Base-by-base conservation (phyloP, 2,888 invertebrate species). In the Acleris holmiana region DNA sequence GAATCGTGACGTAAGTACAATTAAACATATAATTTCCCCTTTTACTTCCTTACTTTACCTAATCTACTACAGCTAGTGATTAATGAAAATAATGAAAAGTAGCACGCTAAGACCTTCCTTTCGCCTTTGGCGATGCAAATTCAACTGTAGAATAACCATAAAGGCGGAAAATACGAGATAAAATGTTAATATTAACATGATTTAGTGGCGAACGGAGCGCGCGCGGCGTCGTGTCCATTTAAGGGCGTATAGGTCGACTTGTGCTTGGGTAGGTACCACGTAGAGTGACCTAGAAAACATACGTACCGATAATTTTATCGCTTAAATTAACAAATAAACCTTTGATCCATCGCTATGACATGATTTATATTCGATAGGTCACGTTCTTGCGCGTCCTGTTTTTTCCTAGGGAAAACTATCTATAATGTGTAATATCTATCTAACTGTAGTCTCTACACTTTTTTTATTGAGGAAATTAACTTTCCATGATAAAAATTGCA, bases 111-210 rank as follows among this genome's bases (percentile, higher is more conserved):
- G n/a, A 18, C 47, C 46, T 47, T 47, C 17, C n/a, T 15, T 4
- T 17, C 44, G n/a, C 46, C 40, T 17, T 19, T 21, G 23, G 41
- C 59, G 18, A 44, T 49, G 54, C 44, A 65, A 65, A 65, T 65
- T 19, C 66, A 69, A 67, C 65, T 47, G 68, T 70, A 69, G 67
- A 71, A 71, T 68, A 68, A 71, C 63, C 67, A 71, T 70, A 72
- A 79, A 82, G 81, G 73, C 76, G 74, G 78, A 80, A 70, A 76
- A 74, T 71, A 69, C 73, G 77, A 80, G 71, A 77, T 76, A 77
- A 79, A 83, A 82, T 82, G 80, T 84, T 82, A 87, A 87, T 84
- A 84, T 82, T 82, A 79, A 77, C 78, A 83, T 84, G 83, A 84
- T 84, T 84, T 84, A 79, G 79, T 76, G 19, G 60, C 57, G 46